Evolutionary conservation across 1,140 invertebrate genomes (phyloP).

Genomic region (Hycleus phaleratus): DNA sequence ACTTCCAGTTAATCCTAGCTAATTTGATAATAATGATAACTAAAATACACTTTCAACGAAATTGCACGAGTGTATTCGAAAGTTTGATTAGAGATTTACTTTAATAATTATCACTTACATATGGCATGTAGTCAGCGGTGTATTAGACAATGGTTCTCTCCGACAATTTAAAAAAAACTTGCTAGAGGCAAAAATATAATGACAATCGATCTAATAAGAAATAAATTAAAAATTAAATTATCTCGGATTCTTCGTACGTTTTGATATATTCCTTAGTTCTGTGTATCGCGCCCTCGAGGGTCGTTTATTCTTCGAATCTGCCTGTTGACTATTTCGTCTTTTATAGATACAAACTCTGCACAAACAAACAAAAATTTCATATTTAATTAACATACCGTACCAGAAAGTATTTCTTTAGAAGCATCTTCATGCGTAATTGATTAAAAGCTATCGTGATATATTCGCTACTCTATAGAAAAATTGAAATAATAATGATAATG

Average conservation of each 20-base stretch:
- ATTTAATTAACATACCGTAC: not conserved
- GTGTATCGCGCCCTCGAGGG: conserved; percentile 32
- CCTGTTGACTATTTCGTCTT: conserved; percentile 22
- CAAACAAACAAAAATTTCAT: conserved; percentile 19
- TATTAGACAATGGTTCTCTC: no score
- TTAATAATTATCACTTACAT: conserved; percentile 1
- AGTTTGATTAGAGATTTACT: not conserved
- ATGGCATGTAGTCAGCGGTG: not conserved
- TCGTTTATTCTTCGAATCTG: conserved; percentile 16
- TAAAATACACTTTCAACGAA: not conserved
- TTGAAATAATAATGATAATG: not conserved
- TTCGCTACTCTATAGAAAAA: no score
- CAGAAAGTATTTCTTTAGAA: not conserved
- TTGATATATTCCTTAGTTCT: conserved; percentile 27
- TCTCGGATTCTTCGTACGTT: conserved; percentile 20
- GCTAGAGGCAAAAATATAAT: no score
- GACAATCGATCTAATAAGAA: no score
- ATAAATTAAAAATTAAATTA: conserved; percentile 6
- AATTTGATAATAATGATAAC: not conserved
- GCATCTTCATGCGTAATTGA: not conserved
- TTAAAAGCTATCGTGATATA: not conserved
- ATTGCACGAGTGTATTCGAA: conserved; percentile 2
- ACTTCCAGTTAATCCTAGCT: not conserved
- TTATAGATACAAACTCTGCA: conserved; percentile 34
- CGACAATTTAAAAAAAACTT: no score